These are phyloP conservation scores for Pseudopipra pipra DNA, from an alignment of 2,113 vertebrate genomes.

Conservation along the genomic window DNA sequence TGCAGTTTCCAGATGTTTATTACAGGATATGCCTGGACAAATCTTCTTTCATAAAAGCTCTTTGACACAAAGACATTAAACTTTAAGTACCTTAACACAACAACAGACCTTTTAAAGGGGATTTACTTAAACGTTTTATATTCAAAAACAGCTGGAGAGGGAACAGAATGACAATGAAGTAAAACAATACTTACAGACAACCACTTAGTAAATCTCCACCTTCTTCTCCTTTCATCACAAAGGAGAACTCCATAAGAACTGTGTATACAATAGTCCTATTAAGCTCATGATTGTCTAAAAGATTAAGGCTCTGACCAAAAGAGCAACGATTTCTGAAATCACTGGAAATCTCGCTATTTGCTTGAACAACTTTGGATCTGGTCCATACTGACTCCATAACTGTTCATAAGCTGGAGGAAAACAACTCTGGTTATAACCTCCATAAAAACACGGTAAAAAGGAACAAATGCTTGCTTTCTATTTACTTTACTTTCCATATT, in stretches of 20 bases:
- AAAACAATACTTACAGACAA: slow-evolving; percentile 18
- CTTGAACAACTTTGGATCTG: slow-evolving; percentile 3
- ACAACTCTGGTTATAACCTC: neutral
- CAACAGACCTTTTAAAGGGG: neutral
- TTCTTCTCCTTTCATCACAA: neutral
- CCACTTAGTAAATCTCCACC: slow-evolving; percentile 11
- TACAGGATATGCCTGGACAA: slow-evolving; percentile 38
- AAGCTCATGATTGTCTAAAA: neutral
- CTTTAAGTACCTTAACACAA: slow-evolving; percentile 46
- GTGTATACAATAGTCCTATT: neutral
- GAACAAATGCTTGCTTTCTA: neutral
- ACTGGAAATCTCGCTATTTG: neutral
- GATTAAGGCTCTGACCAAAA: slow-evolving; percentile 22
- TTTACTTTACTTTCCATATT: neutral
- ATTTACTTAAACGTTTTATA: slow-evolving; percentile 12
- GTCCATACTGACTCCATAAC: neutral
- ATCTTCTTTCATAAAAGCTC: slow-evolving; percentile 38
- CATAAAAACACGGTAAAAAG: slow-evolving; percentile 4
- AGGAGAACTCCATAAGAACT: neutral
- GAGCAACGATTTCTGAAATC: neutral
- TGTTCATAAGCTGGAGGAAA: slow-evolving; percentile 14
- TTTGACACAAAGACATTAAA: slow-evolving; percentile 26
- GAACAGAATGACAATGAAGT: slow-evolving; percentile 20
- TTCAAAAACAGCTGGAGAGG: slow-evolving; percentile 31
- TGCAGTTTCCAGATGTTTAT: slow-evolving; percentile 53